A percentile compares a stretch with the other conserved stretches of the same genome.
Conservation (phyloP, 2,888 invertebrate genomes). For the Zygothrica quintamaculata region DNA sequence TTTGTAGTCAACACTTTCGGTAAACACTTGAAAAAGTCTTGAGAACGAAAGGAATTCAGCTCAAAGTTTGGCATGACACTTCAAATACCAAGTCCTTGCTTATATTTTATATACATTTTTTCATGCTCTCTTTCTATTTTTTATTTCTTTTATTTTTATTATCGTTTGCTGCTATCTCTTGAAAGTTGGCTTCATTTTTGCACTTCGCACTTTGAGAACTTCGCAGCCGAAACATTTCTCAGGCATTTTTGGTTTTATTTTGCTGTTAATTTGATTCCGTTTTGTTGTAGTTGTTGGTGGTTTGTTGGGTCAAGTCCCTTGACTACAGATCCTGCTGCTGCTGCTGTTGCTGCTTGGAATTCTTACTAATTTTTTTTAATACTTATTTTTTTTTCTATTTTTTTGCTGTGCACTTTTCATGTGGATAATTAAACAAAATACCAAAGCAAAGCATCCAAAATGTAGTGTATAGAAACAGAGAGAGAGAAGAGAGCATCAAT, state of each 20-base stretch:
- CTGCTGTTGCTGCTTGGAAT: constrained; percentile 35
- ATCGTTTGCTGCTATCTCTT: constrained; percentile 40
- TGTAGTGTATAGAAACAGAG: constrained; percentile 20
- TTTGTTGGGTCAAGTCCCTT: constrained; percentile 45
- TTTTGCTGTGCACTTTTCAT: constrained; percentile 67
- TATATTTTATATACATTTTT: constrained; percentile 29
- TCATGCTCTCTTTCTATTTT: background rate
- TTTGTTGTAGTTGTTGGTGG: constrained; percentile 28
- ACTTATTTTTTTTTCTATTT: constrained; percentile 9
- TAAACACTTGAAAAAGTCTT: no score
- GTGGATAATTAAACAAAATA: constrained; percentile 77
- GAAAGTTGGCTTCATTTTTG: constrained; percentile 64
- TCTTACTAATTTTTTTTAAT: constrained; percentile 28
- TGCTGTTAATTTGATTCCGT: constrained; percentile 71
- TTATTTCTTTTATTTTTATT: background rate
- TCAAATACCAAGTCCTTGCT: constrained; percentile 39
- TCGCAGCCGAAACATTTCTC: constrained; percentile 44
- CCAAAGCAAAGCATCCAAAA: constrained; percentile 51
- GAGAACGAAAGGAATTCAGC: background rate
- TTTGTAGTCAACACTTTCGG: no score
- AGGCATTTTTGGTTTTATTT: constrained; percentile 69
- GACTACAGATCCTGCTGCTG: no score
- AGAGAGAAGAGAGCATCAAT: constrained; percentile 29
- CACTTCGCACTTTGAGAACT: constrained; percentile 54
- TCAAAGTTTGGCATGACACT: constrained; percentile 46